A percentile compares a stretch with the other conserved stretches of the same genome.
Conservation (phyloP, 2,113 vertebrate species). For the Melanerpes formicivorus region DNA sequence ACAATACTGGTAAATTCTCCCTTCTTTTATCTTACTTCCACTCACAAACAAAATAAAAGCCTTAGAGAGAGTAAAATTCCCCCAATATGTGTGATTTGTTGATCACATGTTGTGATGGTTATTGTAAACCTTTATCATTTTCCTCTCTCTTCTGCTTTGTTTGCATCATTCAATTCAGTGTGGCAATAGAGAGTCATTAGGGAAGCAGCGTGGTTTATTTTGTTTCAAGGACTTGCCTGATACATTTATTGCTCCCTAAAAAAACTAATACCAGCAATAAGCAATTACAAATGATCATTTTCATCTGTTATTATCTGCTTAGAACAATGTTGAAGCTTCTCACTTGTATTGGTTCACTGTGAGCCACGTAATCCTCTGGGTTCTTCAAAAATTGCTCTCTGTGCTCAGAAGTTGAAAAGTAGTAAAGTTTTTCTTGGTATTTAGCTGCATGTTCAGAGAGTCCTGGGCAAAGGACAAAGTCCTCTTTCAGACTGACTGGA, state of each 20-base stretch:
- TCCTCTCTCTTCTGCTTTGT: background rate
- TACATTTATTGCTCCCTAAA: background rate
- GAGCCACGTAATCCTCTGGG: slow-evolving; percentile 83
- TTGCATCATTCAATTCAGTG: background rate
- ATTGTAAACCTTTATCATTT: background rate
- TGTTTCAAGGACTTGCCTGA: background rate
- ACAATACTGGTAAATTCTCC: background rate
- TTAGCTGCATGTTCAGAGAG: slow-evolving; percentile 79
- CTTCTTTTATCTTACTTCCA: background rate
- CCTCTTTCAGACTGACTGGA: slow-evolving; percentile 88
- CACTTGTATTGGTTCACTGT: slow-evolving; percentile 84
- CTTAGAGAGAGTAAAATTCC: background rate
- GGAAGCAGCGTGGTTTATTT: background rate
- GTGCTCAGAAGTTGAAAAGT: slow-evolving; percentile 83
- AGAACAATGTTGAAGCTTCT: background rate
- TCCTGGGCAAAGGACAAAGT: slow-evolving; percentile 83
- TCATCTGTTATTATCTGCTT: background rate
- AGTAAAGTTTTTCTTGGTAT: slow-evolving; percentile 89
- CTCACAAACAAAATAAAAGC: background rate
- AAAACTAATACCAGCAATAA: background rate
- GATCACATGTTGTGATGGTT: background rate
- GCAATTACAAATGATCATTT: background rate
- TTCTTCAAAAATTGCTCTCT: slow-evolving; percentile 84
- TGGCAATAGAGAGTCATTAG: background rate
- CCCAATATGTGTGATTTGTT: background rate